Conservation (phyloP, 1,140 invertebrate species). For the Drosophila simulans region DNA sequence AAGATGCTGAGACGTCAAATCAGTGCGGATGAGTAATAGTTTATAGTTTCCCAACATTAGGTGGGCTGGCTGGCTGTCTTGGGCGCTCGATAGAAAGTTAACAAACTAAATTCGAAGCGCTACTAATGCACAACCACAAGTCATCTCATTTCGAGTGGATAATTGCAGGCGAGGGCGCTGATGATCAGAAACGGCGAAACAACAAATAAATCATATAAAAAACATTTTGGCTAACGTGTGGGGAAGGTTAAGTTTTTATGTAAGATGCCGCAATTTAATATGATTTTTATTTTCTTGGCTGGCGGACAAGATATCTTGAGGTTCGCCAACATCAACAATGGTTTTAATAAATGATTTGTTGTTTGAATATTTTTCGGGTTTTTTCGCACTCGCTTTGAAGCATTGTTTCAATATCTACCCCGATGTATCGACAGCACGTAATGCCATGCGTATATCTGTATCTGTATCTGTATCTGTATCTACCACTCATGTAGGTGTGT, state of each 20-base stretch:
- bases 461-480: neutral
- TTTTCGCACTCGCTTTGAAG: conserved; percentile 41
- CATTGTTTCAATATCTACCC: conserved; percentile 70
- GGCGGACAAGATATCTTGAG: conserved; percentile 40
- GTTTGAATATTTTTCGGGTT: conserved; percentile 60
- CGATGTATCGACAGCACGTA: conserved; percentile 70
- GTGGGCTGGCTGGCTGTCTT: conserved; percentile 15
- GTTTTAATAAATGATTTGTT: conserved; percentile 75
- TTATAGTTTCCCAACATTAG: conserved; percentile 19
- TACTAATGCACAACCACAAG: conserved; percentile 45
- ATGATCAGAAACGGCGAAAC: conserved; percentile 27
- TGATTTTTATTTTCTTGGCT: conserved; percentile 54
- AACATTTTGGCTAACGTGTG: conserved; percentile 41
- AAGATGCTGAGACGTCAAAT: conserved; percentile 45
- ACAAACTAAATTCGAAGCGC: conserved; percentile 31
- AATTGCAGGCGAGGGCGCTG: conserved; percentile 52
- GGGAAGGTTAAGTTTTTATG: conserved; percentile 78
- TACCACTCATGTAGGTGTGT: conserved; percentile 20
- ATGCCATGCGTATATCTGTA: conserved; percentile 39
- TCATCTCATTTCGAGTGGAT: conserved; percentile 59
- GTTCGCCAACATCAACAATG: conserved; percentile 61
- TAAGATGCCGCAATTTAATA: conserved; percentile 79
- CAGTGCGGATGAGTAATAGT: conserved; percentile 45
- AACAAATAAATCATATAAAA: conserved; percentile 22
- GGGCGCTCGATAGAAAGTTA: conserved; percentile 43